A percentile compares a stretch with the other conserved stretches of the same genome.
These are phyloP conservation scores for Amiota minor DNA, from an alignment of 2,888 invertebrate genomes.

Conservation along the genomic window DNA sequence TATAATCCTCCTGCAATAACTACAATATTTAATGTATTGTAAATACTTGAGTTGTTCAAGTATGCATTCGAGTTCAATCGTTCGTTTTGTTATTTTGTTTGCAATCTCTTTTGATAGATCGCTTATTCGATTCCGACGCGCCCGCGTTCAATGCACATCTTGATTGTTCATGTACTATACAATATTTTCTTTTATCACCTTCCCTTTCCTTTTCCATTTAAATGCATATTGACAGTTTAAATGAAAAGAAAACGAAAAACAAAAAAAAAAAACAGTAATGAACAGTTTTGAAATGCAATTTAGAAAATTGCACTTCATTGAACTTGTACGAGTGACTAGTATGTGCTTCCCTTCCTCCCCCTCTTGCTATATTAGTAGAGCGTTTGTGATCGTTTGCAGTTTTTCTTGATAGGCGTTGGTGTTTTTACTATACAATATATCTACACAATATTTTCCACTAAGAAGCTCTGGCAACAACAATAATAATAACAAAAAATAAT, in stretches of 20 bases:
- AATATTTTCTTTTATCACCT: constrained; percentile 1
- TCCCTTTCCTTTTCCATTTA: constrained; percentile 31
- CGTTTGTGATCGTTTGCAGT: background rate
- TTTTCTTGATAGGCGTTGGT: constrained; percentile 18
- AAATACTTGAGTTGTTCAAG: constrained; percentile 10
- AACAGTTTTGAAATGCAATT: constrained; percentile 27
- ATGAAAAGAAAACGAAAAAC: background rate
- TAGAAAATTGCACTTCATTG: constrained; percentile 46
- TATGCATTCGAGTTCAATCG: background rate
- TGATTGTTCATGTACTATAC: too few relatives aligned
- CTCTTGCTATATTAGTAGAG: background rate
- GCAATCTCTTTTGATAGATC: constrained; percentile 4
- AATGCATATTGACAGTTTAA: constrained; percentile 18
- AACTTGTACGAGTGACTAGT: constrained; percentile 29
- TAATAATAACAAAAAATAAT: background rate
- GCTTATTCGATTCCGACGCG: constrained; percentile 36
- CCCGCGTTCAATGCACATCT: constrained; percentile 37
- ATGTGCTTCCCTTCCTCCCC: background rate
- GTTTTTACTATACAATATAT: background rate
- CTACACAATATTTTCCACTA: too few relatives aligned
- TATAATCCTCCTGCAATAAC: background rate
- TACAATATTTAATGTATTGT: background rate
- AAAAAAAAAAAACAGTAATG: constrained; percentile 20
- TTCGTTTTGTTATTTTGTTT: background rate
- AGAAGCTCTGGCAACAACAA: too few relatives aligned